phyloP scores from a whole-genome alignment of 2,797 vertebrate genomes.

The Tenualosa thibaudeaui region DNA sequence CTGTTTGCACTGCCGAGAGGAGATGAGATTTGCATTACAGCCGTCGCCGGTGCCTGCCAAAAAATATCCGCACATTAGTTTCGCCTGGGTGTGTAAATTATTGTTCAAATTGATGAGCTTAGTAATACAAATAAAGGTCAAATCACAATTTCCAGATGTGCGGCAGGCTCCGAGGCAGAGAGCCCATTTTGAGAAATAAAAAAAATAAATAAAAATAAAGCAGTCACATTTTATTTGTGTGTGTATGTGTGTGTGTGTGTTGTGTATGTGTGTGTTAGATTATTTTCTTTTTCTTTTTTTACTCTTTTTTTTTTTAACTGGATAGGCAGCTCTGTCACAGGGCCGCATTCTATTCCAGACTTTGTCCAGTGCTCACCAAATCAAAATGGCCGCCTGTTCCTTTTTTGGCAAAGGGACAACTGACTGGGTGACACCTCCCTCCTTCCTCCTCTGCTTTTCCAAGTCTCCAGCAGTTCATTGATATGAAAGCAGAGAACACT shows the following conservation, averaged over 20 bases:
- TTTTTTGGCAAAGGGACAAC: conserved; percentile 3
- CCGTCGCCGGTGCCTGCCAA: conserved; percentile 69
- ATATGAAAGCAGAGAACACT: conserved; percentile 73
- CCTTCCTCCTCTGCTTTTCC: conserved; percentile 70
- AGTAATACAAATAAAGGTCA: conserved; percentile 80
- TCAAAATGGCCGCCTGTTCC: conserved; percentile 6
- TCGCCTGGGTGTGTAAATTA: conserved; percentile 77
- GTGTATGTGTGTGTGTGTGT: neutral
- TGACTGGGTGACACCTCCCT: conserved; percentile 12
- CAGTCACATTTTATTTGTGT: conserved; percentile 13
- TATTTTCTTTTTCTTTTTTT: neutral
- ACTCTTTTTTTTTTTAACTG: neutral
- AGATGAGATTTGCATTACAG: conserved; percentile 75
- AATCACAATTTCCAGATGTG: conserved; percentile 80
- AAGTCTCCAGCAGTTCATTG: conserved; percentile 71
- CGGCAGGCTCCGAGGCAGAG: conserved; percentile 52
- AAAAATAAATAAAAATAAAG: neutral
- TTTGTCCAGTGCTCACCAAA: neutral
- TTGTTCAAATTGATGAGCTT: conserved; percentile 76
- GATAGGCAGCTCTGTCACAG: conserved; percentile 7
- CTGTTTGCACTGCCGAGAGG: conserved; percentile 70
- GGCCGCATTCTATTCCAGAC: neutral
- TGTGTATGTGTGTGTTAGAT: neutral
- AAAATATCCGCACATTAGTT: conserved; percentile 75
- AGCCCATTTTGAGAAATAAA: conserved; percentile 51